Evolutionary conservation across 2,113 vertebrate species (phyloP).

Genomic region (Romanogobio albipinnatus): DNA sequence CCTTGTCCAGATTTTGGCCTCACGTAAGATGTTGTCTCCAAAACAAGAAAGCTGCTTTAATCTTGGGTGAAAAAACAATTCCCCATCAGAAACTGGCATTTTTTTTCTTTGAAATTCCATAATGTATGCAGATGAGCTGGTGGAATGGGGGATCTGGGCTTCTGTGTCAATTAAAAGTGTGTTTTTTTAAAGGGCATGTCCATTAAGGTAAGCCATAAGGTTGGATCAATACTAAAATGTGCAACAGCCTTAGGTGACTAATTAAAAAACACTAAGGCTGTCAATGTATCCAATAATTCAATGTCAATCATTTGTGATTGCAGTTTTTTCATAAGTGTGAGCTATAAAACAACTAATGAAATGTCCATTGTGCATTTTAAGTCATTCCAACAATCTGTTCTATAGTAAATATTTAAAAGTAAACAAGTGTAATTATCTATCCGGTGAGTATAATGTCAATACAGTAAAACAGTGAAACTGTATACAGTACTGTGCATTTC

Average conservation of each 20-base stretch:
- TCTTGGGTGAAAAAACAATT: background rate
- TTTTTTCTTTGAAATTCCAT: constrained; percentile 4
- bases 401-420: background rate
- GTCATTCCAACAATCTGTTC: background rate
- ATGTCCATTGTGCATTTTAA: background rate
- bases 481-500: background rate
- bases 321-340: background rate
- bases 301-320: too few relatives aligned
- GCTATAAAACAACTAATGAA: background rate
- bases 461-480: background rate
- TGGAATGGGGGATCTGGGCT: background rate
- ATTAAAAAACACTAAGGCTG: background rate
- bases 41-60: constrained; percentile 34
- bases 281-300: background rate
- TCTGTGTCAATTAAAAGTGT: background rate
- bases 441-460: background rate
- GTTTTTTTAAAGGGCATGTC: background rate
- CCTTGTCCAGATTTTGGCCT: constrained; percentile 26
- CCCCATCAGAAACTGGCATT: constrained; percentile 8
- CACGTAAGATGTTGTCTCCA: constrained; percentile 16
- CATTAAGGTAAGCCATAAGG: background rate
- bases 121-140: background rate
- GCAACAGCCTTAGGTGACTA: background rate
- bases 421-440: background rate
- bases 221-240: background rate